Base-by-base conservation (phyloP, 2,113 vertebrate genomes). In the Serinus canaria region DNA sequence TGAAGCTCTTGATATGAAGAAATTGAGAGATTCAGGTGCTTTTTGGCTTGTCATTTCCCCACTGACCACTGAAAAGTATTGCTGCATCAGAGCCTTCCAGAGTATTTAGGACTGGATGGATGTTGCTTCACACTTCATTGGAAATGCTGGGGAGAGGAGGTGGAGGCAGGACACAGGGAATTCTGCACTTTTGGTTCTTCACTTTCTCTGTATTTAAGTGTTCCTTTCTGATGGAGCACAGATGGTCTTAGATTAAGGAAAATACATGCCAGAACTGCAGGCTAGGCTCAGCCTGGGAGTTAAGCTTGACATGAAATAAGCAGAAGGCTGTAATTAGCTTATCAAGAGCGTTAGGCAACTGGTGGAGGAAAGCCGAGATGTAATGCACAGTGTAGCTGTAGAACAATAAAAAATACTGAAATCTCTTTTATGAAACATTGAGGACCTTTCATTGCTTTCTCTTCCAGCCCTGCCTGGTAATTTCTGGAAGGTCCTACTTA, bases 301-400 rank as follows among this genome's bases (percentile, higher is more conserved):
- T 97, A 92, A 86, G 90, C 83, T 96, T 96, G 83, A 95, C 87
- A 83, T 86, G 66, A 93, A 96, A 90, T 78, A 93, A 95, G 92
- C 64, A 94, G 93, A 92, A 96, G 66, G 86, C 46, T 93, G 90
- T 89, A 97, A 96, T 96, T 97, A 96, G 79, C 66, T 90, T 56
- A 93, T 96, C 90, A 92, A 72, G 86, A 96, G 68, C 3, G 0
- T 94, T 93, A 81, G 90, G 83, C 88, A 87, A 93, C 82, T 93
- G 93, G 90, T 0, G 0, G 76, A 90, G 83, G 56, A 86, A 77
- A 90, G 90, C 60, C 90, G 69, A 53, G 75, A 56, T 41, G 6
- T 64, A 94, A 83, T 77, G 64, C 68, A 80, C 59, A 83, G 5
- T 67, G 68, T 86, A 93, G 60, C 76, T 83, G 22, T 52, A 83